Base-by-base conservation (phyloP, 2,113 vertebrate species). In the Oncorhynchus nerka region DNA sequence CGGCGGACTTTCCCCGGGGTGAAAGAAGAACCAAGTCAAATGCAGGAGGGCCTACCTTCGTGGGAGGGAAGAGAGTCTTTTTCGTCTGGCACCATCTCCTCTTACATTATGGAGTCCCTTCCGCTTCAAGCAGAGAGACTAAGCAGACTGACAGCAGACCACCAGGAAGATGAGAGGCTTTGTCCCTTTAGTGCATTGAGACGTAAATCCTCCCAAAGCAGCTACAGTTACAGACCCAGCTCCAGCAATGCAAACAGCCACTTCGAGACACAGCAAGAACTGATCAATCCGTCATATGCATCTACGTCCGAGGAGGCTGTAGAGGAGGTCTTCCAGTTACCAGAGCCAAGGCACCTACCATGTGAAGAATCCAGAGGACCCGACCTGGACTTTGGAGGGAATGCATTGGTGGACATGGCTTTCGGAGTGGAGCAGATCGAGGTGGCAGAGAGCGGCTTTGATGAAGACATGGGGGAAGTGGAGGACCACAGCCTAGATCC, bases 1-100 rank as follows among this genome's bases (percentile, higher is more conserved):
- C 91, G 93, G 19, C 94, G 94, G 68, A 93, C 93, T 6, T 95
- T 93, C 64, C 95, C 94, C 22, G 87, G 92, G 69, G 80, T 77
- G 4, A 65, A 73, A 59, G 55, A 34, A 68, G 74, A 34, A 76
- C 59, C 59, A 1, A 26, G 55, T 28, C 57, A 71, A 32, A 80
- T 79, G 51, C 80, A 79, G 6, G 86, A 92, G 1, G 84, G 85
- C 51, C 49, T 88, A 34, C 57, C 81, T 24, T 82, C 77, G 13
- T 85, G 79, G 51, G 51, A 55, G 51, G 51, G 51, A 9, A 85
- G 81, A 72, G 90, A 91, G 49, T 91, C 91, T 7, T 92, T 94
- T 76, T 90, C 89, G 1, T 91, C 92, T 79, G 82, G 79, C 74
- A 86, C 87, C 79, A 82, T 88, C 22, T 92, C 93, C 19, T 92